Evolutionary conservation across 2,797 vertebrate genomes (phyloP).

Genomic region (Oryzias sinensis): DNA sequence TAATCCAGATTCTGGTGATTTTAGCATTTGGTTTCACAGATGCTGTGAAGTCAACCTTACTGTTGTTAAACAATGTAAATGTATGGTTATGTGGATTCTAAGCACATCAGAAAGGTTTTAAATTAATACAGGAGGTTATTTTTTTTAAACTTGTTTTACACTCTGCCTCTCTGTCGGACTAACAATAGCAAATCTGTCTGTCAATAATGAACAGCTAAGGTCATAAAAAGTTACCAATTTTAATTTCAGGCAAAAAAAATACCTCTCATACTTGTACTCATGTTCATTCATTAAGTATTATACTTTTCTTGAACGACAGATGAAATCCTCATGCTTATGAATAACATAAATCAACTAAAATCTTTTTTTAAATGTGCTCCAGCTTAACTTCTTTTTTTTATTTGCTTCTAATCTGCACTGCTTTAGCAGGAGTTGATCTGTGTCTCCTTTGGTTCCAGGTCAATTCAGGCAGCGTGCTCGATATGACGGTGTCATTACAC

Average conservation of each 20-base stretch:
- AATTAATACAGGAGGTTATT: too few relatives aligned
- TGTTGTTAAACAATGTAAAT: too few relatives aligned
- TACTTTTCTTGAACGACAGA: conserved; percentile 5
- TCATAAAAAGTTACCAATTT: background rate
- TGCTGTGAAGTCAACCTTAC: too few relatives aligned
- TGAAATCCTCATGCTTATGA: conserved; percentile 10
- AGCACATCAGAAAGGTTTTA: too few relatives aligned
- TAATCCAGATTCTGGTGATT: too few relatives aligned
- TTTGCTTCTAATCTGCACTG: conserved; percentile 25
- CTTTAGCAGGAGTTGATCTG: conserved; percentile 57
- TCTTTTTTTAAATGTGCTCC: conserved; percentile 8
- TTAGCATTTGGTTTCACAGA: too few relatives aligned
- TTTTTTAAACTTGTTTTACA: too few relatives aligned
- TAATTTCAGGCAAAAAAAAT: background rate
- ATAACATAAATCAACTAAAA: conserved; percentile 8
- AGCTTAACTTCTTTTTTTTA: conserved; percentile 10
- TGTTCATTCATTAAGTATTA: background rate
- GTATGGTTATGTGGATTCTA: too few relatives aligned
- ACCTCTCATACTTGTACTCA: too few relatives aligned
- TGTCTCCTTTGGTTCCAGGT: conserved; percentile 72
- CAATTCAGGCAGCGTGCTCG: conserved; percentile 67
- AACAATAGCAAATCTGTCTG: too few relatives aligned
- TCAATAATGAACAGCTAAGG: background rate
- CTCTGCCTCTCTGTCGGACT: too few relatives aligned
- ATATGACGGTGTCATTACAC: conserved; percentile 67